Evolutionary conservation across 2,113 vertebrate genomes (phyloP).

Genomic region (Ptychochromis oligacanthus): DNA sequence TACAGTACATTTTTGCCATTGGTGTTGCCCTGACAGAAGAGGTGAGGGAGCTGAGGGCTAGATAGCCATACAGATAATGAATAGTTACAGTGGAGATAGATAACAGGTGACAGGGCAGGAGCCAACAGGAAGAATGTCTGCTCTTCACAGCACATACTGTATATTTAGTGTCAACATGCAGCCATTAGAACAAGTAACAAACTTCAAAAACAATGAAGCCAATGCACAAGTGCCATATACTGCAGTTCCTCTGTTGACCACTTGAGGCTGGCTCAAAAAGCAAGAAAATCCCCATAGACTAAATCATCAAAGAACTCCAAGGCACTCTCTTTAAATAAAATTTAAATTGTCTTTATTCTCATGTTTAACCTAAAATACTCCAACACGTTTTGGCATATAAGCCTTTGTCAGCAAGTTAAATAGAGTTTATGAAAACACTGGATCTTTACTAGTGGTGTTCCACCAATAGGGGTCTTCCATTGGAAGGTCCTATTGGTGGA

Average conservation of each 20-base stretch:
- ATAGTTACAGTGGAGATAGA: constrained; percentile 25
- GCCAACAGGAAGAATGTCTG: constrained; percentile 1
- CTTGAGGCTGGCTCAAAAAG: background rate
- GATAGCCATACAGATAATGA: background rate
- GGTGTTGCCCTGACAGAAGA: constrained; percentile 1
- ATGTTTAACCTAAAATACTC: too few species aligned
- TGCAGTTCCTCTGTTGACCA: background rate
- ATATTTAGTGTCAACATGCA: background rate
- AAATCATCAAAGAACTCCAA: background rate
- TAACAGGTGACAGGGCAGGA: background rate
- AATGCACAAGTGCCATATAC: background rate
- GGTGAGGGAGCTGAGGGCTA: constrained; percentile 12
- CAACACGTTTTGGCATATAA: too few species aligned
- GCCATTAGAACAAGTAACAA: background rate
- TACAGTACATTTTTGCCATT: constrained; percentile 8
- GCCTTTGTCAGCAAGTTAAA: too few species aligned
- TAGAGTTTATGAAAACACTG: too few species aligned
- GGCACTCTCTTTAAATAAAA: too few species aligned
- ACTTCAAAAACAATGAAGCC: background rate
- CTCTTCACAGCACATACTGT: background rate
- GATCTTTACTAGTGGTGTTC: too few species aligned
- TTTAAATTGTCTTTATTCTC: too few species aligned
- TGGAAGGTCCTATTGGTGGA: too few species aligned
- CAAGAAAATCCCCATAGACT: background rate
- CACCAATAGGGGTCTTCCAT: background rate